phyloP scores from a whole-genome alignment of 2,888 invertebrate genomes.

The Nematopogon swammerdamellus region DNA sequence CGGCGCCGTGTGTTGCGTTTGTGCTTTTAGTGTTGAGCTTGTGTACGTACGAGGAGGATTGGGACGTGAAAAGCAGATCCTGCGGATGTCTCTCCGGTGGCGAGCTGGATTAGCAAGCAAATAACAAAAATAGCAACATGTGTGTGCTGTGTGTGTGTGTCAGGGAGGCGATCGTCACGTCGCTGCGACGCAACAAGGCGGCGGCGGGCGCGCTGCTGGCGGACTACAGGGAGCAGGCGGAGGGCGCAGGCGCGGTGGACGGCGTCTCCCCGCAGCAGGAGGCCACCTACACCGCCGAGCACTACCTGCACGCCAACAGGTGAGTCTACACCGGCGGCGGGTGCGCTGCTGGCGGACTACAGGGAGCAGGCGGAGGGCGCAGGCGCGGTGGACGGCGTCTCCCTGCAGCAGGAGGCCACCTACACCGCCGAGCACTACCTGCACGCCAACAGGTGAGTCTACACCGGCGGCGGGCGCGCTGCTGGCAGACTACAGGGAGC shows the following conservation, averaged over 20 bases:
- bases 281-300: slow-evolving; percentile 44
- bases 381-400: slow-evolving; percentile 55
- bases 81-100: too few species aligned
- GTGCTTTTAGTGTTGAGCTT: too few species aligned
- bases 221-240: slow-evolving; percentile 63
- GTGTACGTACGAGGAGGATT: too few species aligned
- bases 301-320: slow-evolving; percentile 43
- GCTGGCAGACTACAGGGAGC: slow-evolving; percentile 66
- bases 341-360: slow-evolving; percentile 68
- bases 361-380: slow-evolving; percentile 57
- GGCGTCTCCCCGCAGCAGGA: slow-evolving; percentile 55
- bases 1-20: too few species aligned
- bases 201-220: slow-evolving; percentile 68
- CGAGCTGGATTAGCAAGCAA: too few species aligned
- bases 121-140: too few species aligned
- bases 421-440: slow-evolving; percentile 46
- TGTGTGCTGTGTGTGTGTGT: too few species aligned
- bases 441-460: slow-evolving; percentile 34
- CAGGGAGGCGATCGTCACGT: slow-evolving; percentile 66
- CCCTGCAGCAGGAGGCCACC: slow-evolving; percentile 49
- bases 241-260: slow-evolving; percentile 53
- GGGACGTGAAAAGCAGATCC: too few species aligned
- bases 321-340: slow-evolving; percentile 59
- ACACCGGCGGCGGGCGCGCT: slow-evolving; percentile 67
- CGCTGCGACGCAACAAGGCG: slow-evolving; percentile 64